These are phyloP conservation scores for Tenebrosternarchus preto DNA, from an alignment of 2,113 vertebrate species.

Conservation along the genomic window DNA sequence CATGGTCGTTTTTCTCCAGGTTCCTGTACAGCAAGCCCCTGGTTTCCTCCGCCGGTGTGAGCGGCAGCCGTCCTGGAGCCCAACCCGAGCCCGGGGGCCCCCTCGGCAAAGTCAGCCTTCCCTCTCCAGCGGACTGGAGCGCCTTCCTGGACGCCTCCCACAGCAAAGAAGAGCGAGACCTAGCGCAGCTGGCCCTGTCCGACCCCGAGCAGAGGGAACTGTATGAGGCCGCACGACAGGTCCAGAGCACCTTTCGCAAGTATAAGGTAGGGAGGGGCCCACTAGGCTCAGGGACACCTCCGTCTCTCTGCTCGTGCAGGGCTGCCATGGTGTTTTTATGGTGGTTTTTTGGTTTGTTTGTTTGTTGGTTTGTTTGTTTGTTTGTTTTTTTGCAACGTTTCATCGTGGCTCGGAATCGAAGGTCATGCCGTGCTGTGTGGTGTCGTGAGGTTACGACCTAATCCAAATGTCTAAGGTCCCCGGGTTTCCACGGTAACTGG, in stretches of 20 bases:
- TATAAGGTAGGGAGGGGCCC: slow-evolving; percentile 80
- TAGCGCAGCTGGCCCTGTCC: slow-evolving; percentile 90
- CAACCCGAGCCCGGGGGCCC: slow-evolving; percentile 80
- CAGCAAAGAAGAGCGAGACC: slow-evolving; percentile 88
- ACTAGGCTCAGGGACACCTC: slow-evolving; percentile 20
- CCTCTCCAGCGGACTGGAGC: slow-evolving; percentile 86
- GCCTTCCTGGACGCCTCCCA: slow-evolving; percentile 90
- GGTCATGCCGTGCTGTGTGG: slow-evolving; percentile 37
- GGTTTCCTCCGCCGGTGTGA: slow-evolving; percentile 64
- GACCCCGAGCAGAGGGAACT: slow-evolving; percentile 93
- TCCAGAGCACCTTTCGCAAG: slow-evolving; percentile 94
- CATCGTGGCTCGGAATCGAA: slow-evolving; percentile 45
- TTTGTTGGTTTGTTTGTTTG: no score
- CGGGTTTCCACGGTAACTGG: slow-evolving; percentile 28
- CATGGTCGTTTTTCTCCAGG: slow-evolving; percentile 67
- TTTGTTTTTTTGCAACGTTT: slow-evolving; percentile 49
- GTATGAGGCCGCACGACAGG: slow-evolving; percentile 90
- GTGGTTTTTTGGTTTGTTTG: no score
- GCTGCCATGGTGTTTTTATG: slow-evolving; percentile 37
- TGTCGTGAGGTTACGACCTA: slow-evolving; percentile 29
- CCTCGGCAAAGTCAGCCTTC: slow-evolving; percentile 84
- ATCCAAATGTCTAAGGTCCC: slow-evolving; percentile 13
- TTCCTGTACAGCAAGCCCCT: slow-evolving; percentile 83
- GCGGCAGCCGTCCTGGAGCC: slow-evolving; percentile 57
- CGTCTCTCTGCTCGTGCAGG: slow-evolving; percentile 42